A percentile compares a stretch with the other conserved stretches of the same genome.
These are phyloP conservation scores for Eira barbara DNA, from an alignment of 2,113 vertebrate species.

Conservation along the genomic window DNA sequence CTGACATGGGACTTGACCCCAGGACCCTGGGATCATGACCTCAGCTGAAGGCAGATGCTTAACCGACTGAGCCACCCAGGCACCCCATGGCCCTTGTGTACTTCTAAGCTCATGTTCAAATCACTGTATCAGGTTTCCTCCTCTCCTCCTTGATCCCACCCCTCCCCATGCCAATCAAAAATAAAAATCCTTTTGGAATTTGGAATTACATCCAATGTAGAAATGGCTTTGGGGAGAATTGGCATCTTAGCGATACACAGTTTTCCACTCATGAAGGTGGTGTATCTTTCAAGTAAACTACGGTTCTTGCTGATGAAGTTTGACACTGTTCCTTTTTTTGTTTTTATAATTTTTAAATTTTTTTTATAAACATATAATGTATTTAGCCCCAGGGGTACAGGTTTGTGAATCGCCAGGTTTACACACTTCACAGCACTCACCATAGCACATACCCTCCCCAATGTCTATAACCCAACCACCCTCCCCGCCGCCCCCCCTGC, in stretches of 20 bases:
- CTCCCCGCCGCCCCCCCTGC: no score
- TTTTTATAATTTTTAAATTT: no score
- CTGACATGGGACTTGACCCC: no score
- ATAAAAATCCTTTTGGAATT: slow-evolving; percentile 32
- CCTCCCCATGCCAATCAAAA: not conserved
- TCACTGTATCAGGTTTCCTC: not conserved
- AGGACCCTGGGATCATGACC: not conserved
- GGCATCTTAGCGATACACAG: not conserved
- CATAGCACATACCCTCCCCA: no score
- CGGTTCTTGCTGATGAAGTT: not conserved
- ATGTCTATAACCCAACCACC: no score
- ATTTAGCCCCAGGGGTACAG: no score
- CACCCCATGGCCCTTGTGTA: not conserved
- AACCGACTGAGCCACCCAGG: not conserved
- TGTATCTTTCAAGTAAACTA: not conserved
- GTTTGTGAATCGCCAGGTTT: no score
- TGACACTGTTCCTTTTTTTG: not conserved
- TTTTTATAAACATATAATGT: no score
- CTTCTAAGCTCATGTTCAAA: slow-evolving; percentile 8
- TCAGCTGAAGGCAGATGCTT: not conserved
- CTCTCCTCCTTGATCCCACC: not conserved
- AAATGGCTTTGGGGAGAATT: slow-evolving; percentile 22
- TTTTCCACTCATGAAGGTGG: not conserved
- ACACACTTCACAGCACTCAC: no score
- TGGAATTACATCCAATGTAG: slow-evolving; percentile 37